These are phyloP conservation scores for Phengaris arion DNA, from an alignment of 2,888 invertebrate species.

Conservation along the genomic window DNA sequence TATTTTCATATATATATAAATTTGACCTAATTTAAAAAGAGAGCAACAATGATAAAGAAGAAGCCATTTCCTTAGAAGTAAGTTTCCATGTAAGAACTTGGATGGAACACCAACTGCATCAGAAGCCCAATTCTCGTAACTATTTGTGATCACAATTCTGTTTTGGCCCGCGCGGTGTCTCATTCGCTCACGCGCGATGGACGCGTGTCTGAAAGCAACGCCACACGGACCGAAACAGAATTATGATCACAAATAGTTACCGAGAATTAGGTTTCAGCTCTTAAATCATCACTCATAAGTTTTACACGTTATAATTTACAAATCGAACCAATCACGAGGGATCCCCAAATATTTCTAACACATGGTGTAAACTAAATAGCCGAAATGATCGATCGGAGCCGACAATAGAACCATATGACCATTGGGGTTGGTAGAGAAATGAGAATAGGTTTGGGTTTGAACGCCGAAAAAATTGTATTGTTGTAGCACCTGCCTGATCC, in stretches of 20 bases:
- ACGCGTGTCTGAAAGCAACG: too few species aligned
- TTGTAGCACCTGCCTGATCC: slow-evolving; percentile 14
- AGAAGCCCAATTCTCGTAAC: too few species aligned
- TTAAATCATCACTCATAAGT: background rate
- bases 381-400: background rate
- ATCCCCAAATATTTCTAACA: background rate
- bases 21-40: background rate
- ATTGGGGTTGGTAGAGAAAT: background rate
- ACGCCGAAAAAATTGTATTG: slow-evolving; percentile 20
- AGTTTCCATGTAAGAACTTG: background rate
- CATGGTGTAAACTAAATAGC: slow-evolving; percentile 3
- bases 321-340: background rate
- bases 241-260: too few species aligned
- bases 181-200: too few species aligned
- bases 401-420: slow-evolving; percentile 15
- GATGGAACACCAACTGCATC: background rate
- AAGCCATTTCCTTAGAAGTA: too few species aligned
- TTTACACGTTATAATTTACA: background rate
- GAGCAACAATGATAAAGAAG: background rate
- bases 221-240: too few species aligned
- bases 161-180: too few species aligned
- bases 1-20: too few species aligned
- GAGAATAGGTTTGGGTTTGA: background rate
- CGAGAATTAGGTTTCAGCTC: background rate
- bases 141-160: too few species aligned